A percentile compares a stretch with the other conserved stretches of the same genome.
Conservation (phyloP, 2,113 vertebrate species). For the Porphyrio hochstetteri region DNA sequence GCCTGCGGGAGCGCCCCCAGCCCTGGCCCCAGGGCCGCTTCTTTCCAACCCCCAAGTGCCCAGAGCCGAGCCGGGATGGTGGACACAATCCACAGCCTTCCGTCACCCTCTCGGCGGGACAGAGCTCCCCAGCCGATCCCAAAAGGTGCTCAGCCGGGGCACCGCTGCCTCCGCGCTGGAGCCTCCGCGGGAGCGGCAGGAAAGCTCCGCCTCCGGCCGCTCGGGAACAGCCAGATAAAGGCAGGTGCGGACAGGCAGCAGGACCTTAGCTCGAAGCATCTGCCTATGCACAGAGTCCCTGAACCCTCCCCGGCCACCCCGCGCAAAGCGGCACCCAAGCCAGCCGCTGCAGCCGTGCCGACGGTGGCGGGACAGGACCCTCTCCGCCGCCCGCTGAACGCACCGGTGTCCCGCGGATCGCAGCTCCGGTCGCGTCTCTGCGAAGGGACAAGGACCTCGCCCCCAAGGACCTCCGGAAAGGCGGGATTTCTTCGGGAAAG, state of each 20-base stretch:
- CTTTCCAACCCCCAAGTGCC: neutral
- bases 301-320: neutral
- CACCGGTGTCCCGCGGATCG: neutral
- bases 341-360: neutral
- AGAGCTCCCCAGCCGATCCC: neutral
- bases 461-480: slow-evolving; percentile 27
- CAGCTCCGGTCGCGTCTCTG: neutral
- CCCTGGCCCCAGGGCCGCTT: neutral
- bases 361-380: neutral
- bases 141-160: neutral
- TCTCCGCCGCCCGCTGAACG: neutral
- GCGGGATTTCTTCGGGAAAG: slow-evolving; percentile 33
- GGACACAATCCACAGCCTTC: neutral
- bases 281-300: neutral
- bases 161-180: neutral
- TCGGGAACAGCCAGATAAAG: slow-evolving; percentile 66
- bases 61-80: neutral
- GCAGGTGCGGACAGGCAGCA: neutral
- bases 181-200: neutral
- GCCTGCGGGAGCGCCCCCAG: neutral
- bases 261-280: slow-evolving; percentile 10
- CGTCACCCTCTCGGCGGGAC: neutral
- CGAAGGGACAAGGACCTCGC: neutral
- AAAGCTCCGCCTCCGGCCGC: slow-evolving; percentile 50
- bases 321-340: neutral